Percentiles rank a stretch among this genome's conserved stretches.
Conservation (phyloP, 2,113 vertebrate species). For the Pan paniscus region DNA sequence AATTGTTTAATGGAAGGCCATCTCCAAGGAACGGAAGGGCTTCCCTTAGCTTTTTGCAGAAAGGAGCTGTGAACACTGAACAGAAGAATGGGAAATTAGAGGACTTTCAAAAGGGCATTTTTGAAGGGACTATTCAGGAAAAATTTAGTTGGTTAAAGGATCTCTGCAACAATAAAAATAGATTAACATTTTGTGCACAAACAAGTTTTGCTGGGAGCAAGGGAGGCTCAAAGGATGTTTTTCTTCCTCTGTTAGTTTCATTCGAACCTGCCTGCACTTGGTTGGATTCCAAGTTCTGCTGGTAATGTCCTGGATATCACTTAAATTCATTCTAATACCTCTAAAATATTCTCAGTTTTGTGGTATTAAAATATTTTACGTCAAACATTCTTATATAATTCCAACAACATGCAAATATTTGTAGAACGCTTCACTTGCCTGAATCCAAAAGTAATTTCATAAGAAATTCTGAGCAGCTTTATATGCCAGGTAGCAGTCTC, state of each 20-base stretch:
- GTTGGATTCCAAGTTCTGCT: not conserved
- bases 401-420: not conserved
- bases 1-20: not conserved
- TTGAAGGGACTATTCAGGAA: not conserved
- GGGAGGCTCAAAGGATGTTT: not conserved
- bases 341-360: not conserved
- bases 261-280: not conserved
- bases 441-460: not conserved
- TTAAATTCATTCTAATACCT: not conserved
- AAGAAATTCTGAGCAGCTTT: not conserved
- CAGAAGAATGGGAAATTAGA: not conserved
- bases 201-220: not conserved
- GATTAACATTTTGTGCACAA: not conserved
- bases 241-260: rapidly evolving
- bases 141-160: not conserved
- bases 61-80: not conserved
- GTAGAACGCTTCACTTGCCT: not conserved
- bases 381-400: not conserved
- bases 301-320: not conserved
- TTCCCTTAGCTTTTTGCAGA: no score
- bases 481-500: not conserved
- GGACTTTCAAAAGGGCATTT: not conserved
- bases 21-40: not conserved
- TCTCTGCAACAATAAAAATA: not conserved
- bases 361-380: not conserved